A percentile compares a stretch with the other conserved stretches of the same genome.
These are phyloP conservation scores for Caloenas nicobarica DNA, from an alignment of 2,113 vertebrate genomes.

Conservation along the genomic window DNA sequence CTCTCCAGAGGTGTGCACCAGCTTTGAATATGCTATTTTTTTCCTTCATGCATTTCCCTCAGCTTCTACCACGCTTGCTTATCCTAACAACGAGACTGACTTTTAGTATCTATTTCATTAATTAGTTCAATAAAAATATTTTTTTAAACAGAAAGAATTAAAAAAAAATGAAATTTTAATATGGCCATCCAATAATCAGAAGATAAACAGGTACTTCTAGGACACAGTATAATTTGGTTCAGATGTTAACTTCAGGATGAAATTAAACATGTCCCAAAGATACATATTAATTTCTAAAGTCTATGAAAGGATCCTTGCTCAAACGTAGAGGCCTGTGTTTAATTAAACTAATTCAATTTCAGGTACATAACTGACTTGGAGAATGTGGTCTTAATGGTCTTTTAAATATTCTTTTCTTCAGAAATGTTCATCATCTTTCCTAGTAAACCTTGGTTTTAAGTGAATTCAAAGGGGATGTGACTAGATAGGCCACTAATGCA, in stretches of 20 bases:
- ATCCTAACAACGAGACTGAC: neutral
- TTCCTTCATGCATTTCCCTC: neutral
- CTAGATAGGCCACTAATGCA: neutral
- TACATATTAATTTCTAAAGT: neutral
- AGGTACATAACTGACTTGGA: neutral
- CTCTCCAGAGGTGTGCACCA: neutral
- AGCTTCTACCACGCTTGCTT: neutral
- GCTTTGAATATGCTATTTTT: neutral
- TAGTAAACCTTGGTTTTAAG: neutral
- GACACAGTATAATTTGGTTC: neutral
- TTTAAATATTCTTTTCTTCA: neutral
- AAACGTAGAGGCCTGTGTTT: neutral
- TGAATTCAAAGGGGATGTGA: neutral
- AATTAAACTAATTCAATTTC: neutral
- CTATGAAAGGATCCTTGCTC: neutral
- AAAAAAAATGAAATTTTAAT: neutral
- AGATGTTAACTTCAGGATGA: neutral
- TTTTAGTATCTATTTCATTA: neutral
- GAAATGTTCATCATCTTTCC: neutral
- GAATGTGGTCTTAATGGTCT: neutral
- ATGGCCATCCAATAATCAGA: neutral
- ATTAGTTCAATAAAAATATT: neutral
- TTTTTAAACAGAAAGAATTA: rapidly evolving
- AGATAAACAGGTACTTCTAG: neutral
- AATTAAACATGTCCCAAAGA: neutral